These are phyloP conservation scores for Regulus satrapa DNA, from an alignment of 2,113 vertebrate species.

Conservation along the genomic window DNA sequence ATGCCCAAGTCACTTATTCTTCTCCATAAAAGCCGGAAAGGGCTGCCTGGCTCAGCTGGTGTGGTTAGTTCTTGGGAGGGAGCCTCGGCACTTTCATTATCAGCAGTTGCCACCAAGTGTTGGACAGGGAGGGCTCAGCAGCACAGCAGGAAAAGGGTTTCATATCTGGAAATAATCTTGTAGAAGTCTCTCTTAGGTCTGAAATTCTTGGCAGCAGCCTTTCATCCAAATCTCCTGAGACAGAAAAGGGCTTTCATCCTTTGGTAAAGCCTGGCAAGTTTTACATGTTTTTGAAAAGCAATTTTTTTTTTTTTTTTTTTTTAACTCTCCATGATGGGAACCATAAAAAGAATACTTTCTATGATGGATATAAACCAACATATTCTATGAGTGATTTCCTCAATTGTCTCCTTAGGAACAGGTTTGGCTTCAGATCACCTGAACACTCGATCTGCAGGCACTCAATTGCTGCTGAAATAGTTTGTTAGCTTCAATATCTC, in stretches of 20 bases:
- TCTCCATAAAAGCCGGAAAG: constrained; percentile 63
- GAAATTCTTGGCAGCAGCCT: constrained; percentile 40
- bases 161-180: constrained; percentile 50
- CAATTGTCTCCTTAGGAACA: background rate
- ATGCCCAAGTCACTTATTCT: constrained; percentile 37
- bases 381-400: background rate
- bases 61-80: constrained; percentile 3
- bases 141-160: constrained; percentile 51
- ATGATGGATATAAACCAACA: background rate
- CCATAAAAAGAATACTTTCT: background rate
- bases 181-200: constrained; percentile 17
- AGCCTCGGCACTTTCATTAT: constrained; percentile 34
- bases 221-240: background rate
- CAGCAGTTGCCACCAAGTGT: constrained; percentile 21
- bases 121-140: constrained; percentile 26
- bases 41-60: constrained; percentile 45
- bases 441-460: background rate
- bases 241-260: background rate
- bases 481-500: background rate
- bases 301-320: background rate
- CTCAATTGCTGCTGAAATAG: background rate
- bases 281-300: background rate
- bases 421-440: background rate
- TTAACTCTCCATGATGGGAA: background rate
- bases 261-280: background rate